A percentile compares a stretch with the other conserved stretches of the same genome.
phyloP scores from a whole-genome alignment of 2,797 vertebrate species.

The Kryptolebias ocellatus region DNA sequence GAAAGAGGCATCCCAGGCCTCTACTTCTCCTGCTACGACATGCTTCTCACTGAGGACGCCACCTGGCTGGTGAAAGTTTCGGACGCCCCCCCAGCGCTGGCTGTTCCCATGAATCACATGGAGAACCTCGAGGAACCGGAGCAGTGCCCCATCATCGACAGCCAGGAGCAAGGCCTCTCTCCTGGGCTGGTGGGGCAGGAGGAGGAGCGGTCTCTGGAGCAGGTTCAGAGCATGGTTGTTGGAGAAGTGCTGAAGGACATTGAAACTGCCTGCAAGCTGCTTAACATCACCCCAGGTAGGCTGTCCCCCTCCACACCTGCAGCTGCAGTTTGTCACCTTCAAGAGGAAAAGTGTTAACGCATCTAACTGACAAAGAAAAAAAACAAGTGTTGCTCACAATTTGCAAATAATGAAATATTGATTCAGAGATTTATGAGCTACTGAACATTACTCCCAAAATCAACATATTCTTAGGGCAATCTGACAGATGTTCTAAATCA shows the following conservation, averaged over 20 bases:
- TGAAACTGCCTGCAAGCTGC: constrained; percentile 95
- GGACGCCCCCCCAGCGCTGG: constrained; percentile 61
- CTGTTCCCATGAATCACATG: constrained; percentile 46
- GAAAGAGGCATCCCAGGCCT: constrained; percentile 85
- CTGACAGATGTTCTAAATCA: constrained; percentile 66
- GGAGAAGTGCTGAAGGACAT: constrained; percentile 98
- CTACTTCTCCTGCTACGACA: constrained; percentile 93
- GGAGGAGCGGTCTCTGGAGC: constrained; percentile 94
- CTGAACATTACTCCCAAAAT: constrained; percentile 48
- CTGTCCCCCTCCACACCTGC: constrained; percentile 14
- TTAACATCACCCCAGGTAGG: constrained; percentile 94
- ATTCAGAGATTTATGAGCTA: constrained; percentile 41
- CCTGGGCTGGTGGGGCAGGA: constrained; percentile 86
- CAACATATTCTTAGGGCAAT: constrained; percentile 51
- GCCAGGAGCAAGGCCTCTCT: constrained; percentile 89
- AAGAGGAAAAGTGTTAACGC: neutral
- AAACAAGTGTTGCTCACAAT: constrained; percentile 22
- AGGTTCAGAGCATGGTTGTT: constrained; percentile 98
- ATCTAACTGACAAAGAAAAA: constrained; percentile 25
- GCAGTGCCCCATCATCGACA: constrained; percentile 95
- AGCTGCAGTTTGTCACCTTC: constrained; percentile 3
- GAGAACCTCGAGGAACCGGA: constrained; percentile 79
- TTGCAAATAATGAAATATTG: constrained; percentile 29
- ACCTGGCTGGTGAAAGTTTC: constrained; percentile 85
- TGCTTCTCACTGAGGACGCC: constrained; percentile 87